Base-by-base conservation (phyloP, 2,113 vertebrate species). In the Myxocyprinus asiaticus region DNA sequence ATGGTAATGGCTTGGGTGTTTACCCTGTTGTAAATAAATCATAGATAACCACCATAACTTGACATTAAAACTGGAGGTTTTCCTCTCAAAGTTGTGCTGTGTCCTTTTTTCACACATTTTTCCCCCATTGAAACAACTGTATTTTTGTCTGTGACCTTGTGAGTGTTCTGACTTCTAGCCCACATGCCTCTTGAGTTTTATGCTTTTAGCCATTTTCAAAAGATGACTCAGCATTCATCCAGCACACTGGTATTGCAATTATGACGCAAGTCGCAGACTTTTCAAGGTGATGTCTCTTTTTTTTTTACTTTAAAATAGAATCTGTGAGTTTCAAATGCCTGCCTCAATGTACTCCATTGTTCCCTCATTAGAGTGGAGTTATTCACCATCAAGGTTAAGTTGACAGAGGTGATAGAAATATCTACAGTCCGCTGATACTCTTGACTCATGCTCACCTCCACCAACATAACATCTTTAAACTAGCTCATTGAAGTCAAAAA, bases 231-330 rank as follows among this genome's bases (percentile, higher is more conserved):
- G 77, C 33, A 11, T 14, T 45, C 33, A 72, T 59, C 55, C 43
- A 15, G 33, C 59, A 15, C 12, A 22, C 61, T 65, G 43, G 15
- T 65, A 63, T 67, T 43, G 10, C 48, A 53, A 50, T 44, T 50
- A 76, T 81, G 70, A 78, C 9, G 62, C 61, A 79, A 64, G 7
- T 63, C 33, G 62, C 58, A 79, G 76, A 68, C 79, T 45, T 83
- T 81, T 72, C 76, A 85, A 81, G 78, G 81, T 78, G 78, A 85
- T 67, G n/a, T 8, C 53, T 42, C 10, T 53, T 15, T 45, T 58
- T 72, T 67, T 22, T 7, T 67, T n/a, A n/a, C n/a, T 59, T 61
- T 66, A 69, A 71, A 84, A 84, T 69, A 69, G 64, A 78, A 80
- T 67, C 74, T 53, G n/a, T 68, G 65, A 67, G 68, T 58, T 50